Conservation (phyloP, 2,113 vertebrate genomes). For the Phyllopteryx taeniolatus region DNA sequence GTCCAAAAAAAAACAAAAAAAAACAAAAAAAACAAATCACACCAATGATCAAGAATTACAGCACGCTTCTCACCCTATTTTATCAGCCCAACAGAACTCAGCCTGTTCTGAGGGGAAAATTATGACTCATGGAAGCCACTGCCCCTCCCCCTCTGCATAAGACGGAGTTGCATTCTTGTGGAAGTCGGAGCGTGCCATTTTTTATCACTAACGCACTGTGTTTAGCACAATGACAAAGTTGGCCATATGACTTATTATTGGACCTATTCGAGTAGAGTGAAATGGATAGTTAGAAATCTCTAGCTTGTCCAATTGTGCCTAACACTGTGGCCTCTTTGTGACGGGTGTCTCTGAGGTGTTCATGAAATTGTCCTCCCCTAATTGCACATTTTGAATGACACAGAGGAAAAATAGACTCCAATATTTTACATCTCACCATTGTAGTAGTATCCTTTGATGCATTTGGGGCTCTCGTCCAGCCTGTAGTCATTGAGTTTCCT, state of each 20-base stretch:
- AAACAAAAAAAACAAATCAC: too few species aligned
- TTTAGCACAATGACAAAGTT: too few species aligned
- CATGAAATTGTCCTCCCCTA: neutral
- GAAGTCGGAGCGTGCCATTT: too few species aligned
- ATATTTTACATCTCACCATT: conserved; percentile 78
- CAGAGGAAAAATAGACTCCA: neutral
- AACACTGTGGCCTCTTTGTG: too few species aligned
- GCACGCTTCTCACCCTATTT: neutral
- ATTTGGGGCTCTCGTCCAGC: conserved; percentile 86
- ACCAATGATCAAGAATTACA: too few species aligned
- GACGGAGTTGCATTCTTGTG: too few species aligned
- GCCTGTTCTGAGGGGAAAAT: neutral
- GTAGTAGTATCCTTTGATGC: conserved; percentile 91
- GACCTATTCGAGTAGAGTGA: too few species aligned
- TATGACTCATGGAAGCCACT: neutral
- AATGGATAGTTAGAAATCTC: too few species aligned
- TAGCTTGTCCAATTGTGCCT: too few species aligned
- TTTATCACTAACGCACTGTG: too few species aligned
- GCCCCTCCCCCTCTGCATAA: neutral
- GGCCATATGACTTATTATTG: too few species aligned
- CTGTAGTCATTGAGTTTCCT: conserved; percentile 92
- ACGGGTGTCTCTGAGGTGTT: neutral
- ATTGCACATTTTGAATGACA: neutral
- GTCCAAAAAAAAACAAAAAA: neutral
- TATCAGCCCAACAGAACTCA: neutral